Percentiles rank a stretch among this genome's conserved stretches.
Conservation (phyloP, 1,140 invertebrate species). For the Goniozus legneri region DNA sequence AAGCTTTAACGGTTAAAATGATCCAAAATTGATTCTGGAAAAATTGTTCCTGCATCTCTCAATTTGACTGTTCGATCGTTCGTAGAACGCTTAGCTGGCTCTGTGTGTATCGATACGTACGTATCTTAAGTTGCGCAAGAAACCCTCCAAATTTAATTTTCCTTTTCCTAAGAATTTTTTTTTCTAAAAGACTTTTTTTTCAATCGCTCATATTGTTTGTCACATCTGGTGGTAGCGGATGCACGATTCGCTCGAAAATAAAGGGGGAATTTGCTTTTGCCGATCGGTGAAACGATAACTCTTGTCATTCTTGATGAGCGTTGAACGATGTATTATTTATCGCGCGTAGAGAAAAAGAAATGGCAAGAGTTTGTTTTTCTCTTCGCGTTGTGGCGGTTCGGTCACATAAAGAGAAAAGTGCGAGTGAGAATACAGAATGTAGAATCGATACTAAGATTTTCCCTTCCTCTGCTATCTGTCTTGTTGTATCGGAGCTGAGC, state of each 20-base stretch:
- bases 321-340: no score
- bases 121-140: conserved; percentile 25
- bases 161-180: conserved; percentile 32
- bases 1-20: background rate
- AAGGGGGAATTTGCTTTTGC: conserved; percentile 35
- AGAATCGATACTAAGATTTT: no score
- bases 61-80: conserved; percentile 35
- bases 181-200: background rate
- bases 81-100: conserved; percentile 49
- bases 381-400: no score
- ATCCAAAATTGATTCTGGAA: conserved; percentile 11
- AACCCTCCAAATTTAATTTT: conserved; percentile 15
- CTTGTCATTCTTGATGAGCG: conserved; percentile 33
- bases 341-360: no score
- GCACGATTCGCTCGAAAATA: conserved; percentile 35
- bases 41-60: background rate
- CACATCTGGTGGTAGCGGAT: conserved; percentile 35
- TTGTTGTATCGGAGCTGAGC: no score
- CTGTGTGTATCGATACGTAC: conserved; percentile 45
- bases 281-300: conserved; percentile 32
- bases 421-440: no score
- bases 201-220: conserved; percentile 1
- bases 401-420: no score
- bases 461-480: no score
- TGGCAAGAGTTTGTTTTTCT: no score